Base-by-base conservation (phyloP, 2,797 vertebrate species). In the Enteromius anoplus region DNA sequence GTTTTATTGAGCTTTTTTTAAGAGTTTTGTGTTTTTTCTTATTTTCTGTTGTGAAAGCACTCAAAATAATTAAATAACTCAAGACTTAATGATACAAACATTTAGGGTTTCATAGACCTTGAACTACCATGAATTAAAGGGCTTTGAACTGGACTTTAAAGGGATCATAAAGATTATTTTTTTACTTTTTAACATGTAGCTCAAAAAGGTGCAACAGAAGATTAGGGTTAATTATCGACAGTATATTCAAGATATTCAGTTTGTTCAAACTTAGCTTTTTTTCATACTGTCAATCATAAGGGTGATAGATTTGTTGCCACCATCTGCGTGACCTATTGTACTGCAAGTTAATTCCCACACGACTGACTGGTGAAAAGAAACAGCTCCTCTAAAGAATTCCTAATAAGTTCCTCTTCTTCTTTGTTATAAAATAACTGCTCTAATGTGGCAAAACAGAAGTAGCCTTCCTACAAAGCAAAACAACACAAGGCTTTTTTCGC, bases 321-420 rank as follows among this genome's bases (percentile, higher is more conserved):
- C 65, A 83, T 78, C 75, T 83, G 75, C 14, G 26, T 78, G 75
- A 83, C 75, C 66, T 78, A 51, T 62, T 71, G 40, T 78, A 26
- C 64, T 58, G 62, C 73, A 71, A 83, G 70, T 83, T 55, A 47
- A 62, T 77, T 83, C 37, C 51, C 65, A 58, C 73, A 60, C 15
- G 49, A 55, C 81, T 47, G 73, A 83, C 64, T 58, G 32, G n/a
- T 80, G 55, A 78, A 78, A 68, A 70, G 82, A 78, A 78, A 70
- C 29, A 14, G 23, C n/a, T 37, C 53, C 75, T 83, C 81, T 77
- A 70, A 60, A 83, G 81, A 83, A 83, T 83, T 70, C 64, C 34
- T 47, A 49, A 70, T 76, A 83, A 77, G 81, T 83, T 78, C 73
- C 82, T 83, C 82, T 78, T 78, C 82, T 78, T 83, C 66, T 83